phyloP scores from a whole-genome alignment of 2,797 vertebrate genomes.

The Peromyscus eremicus region DNA sequence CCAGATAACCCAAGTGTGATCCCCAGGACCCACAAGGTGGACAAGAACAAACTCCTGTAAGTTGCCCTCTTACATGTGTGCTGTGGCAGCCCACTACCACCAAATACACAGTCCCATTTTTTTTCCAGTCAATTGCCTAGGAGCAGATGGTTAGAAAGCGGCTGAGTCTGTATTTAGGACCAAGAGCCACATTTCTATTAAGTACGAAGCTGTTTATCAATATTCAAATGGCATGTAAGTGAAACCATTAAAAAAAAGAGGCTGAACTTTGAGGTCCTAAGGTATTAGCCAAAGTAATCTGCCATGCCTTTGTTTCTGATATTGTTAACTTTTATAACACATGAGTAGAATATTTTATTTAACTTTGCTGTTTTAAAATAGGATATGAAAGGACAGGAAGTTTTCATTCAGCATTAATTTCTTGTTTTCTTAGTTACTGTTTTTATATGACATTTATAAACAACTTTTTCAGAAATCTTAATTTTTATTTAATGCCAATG shows the following conservation, averaged over 20 bases:
- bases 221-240: not conserved
- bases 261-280: not conserved
- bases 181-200: conserved; percentile 31
- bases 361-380: conserved; percentile 55
- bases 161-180: not conserved
- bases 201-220: not conserved
- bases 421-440: conserved; percentile 41
- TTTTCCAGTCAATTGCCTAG: not conserved
- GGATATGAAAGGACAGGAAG: not conserved
- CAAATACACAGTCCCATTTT: not conserved
- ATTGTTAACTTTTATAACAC: conserved; percentile 41
- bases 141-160: not conserved
- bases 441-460: conserved; percentile 47
- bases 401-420: conserved; percentile 30
- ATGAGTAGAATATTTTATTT: conserved; percentile 46
- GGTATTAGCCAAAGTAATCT: not conserved
- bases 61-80: not conserved
- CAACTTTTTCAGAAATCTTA: not conserved
- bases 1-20: too few species aligned
- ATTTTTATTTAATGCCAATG: conserved; percentile 19
- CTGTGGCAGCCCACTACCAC: not conserved
- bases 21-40: not conserved
- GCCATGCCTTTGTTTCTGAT: not conserved
- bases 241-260: not conserved
- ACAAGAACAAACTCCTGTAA: not conserved